phyloP scores from a whole-genome alignment of 2,113 vertebrate species.

The Vulpes vulpes region DNA sequence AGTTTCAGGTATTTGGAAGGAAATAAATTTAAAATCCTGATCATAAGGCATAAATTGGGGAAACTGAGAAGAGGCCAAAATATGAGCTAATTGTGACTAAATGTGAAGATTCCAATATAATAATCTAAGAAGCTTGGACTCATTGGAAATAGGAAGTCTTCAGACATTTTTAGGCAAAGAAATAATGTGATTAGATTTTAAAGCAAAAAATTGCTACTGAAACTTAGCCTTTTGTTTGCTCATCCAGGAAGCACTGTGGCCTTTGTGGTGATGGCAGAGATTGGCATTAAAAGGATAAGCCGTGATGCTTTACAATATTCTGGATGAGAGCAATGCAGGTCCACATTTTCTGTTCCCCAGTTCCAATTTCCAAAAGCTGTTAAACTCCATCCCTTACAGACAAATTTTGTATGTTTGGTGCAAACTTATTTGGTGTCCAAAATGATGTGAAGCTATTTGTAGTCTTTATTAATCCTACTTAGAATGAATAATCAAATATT shows the following conservation, averaged over 20 bases:
- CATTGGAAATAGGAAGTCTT: not conserved
- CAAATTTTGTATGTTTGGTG: not conserved
- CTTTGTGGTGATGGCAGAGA: not conserved
- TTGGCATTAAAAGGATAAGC: not conserved
- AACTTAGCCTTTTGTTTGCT: not conserved
- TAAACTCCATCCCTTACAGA: not conserved
- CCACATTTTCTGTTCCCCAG: not conserved
- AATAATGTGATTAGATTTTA: not conserved
- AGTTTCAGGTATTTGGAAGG: not conserved
- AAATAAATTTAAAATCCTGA: not conserved
- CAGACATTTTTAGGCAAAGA: not conserved
- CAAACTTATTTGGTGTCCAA: not conserved
- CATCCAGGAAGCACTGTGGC: not conserved
- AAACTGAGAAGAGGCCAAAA: not conserved
- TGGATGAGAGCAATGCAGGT: not conserved
- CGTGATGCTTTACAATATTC: not conserved
- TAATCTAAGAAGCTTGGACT: not conserved
- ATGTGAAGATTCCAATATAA: not conserved
- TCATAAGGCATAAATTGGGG: not conserved
- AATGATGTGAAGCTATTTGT: not conserved
- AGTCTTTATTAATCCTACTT: slow-evolving; percentile 9
- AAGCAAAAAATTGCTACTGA: not conserved
- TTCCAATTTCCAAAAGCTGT: not conserved
- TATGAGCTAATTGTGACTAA: not conserved
- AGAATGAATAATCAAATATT: not conserved